Base-by-base conservation (phyloP, 2,797 vertebrate genomes). In the Podarcis siculus region DNA sequence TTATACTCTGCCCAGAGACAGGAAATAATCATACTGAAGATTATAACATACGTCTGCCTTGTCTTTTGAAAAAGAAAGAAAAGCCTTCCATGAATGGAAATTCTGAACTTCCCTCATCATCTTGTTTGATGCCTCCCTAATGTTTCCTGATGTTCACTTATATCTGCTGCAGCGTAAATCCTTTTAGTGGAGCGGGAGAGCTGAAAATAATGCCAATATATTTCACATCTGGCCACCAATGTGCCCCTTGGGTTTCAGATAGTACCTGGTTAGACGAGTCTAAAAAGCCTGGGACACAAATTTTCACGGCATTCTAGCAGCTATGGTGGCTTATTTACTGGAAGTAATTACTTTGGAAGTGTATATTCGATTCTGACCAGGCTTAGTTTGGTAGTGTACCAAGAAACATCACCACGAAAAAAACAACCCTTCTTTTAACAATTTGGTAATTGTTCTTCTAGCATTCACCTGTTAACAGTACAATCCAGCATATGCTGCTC, bases 1-100 rank as follows among this genome's bases (percentile, higher is more conserved):
- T 66, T 80, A 75, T 45, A 85, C 27, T 55, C 71, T 49, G 42
- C 23, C 45, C 39, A 80, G 87, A 89, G 67, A 79, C 87, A 85
- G 83, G 69, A 85, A 81, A 88, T 77, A 82, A 69, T 78, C 30
- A 80, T 75, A 49, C 21, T 42, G 64, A 61, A 55, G n/a, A 21
- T 7, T 25, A 32, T 32, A n/a, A 27, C 67, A 42, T 4, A 82
- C 30, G 79, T 75, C n/a, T 66, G 4, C 58, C 25, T 30, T 49
- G 37, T 45, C 45, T 55, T 17, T 32, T 55, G n/a, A 78, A 30
- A 78, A 76, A 76, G 21, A 12, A 37, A 73, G 6, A 76, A 42
- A 75, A 2, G 64, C 39, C 37, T 80, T 86, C 49, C 58, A 25
- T 80, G 71, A 87, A 73, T 75, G 35, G 39, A 87, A 82, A 87